Conservation (phyloP, 1,140 invertebrate genomes). For the Nasonia giraulti region DNA sequence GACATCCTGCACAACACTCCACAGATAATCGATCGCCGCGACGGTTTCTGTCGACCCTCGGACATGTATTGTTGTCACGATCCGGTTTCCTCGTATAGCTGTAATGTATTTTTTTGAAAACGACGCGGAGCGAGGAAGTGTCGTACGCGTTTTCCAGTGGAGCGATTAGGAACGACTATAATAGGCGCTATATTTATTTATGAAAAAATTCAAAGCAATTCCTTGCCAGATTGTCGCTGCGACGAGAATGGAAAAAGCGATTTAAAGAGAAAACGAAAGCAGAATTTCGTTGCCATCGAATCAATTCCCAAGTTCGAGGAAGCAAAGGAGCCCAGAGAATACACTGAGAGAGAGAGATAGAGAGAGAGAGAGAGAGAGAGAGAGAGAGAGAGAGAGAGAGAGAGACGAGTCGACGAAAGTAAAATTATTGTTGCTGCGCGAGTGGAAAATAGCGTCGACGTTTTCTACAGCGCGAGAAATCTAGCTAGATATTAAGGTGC, state of each 20-base stretch:
- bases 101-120: background rate
- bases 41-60: background rate
- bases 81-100: background rate
- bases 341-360: background rate
- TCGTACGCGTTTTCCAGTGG: no score
- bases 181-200: constrained; percentile 1
- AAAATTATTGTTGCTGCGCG: constrained; percentile 13
- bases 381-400: background rate
- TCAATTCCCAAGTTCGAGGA: background rate
- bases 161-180: background rate
- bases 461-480: constrained; percentile 6
- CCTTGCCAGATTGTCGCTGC: background rate
- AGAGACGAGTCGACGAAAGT: background rate
- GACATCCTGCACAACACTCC: background rate
- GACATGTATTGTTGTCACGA: background rate
- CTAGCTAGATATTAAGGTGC: background rate
- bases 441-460: background rate
- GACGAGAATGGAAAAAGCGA: background rate
- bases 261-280: background rate
- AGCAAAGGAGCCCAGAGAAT: background rate
- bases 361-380: no score
- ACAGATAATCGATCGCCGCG: background rate
- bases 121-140: background rate
- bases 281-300: constrained; percentile 12
- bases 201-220: background rate